Base-by-base conservation (phyloP, 64 coral and sea anemone species). In the Catalaphyllia jardinei region DNA sequence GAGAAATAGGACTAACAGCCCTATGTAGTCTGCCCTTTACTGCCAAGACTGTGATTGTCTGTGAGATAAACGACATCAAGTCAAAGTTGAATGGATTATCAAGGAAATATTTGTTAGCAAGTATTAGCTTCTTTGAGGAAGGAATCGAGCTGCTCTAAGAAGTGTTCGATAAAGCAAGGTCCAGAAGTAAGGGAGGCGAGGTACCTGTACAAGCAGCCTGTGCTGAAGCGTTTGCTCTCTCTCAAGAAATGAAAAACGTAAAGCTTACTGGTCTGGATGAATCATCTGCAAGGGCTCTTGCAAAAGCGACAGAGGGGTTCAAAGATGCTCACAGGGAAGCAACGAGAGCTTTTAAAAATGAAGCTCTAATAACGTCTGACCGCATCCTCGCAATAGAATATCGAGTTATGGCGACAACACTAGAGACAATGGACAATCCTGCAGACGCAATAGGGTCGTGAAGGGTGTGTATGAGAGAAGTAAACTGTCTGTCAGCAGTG, bases 91-190 rank as follows among this genome's bases (percentile, higher is more conserved):
- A 94, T 59, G 88, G 82, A n/a, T 20, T 87, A 63, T 74, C 93
- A 22, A 86, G 93, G 51, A 62, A 54, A 20, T 51, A 78, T 74
- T 46, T 94, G 35, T 16, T 94, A 31, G 52, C 72, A 12, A 87
- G 93, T 42, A 61, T 90, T 0, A 86, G 57, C 64, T 94, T 94
- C 31, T 89, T 94, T 31, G 35, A 79, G 79, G 88, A 94, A 86
- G 93, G 93, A 18, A 62, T 94, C 29, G 35, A 51, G n/a, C 72
- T 85, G 22, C 75, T 89, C 24, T 33, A 78, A 2, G 42, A 72
- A 39, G 49, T 64, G 61, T 76, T 89, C 3, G 79, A 46, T 28
- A 79, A 79, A 31, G 54, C 54, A 57, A 81, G 50, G 24, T 71
- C 15, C 22, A 71, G 82, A n/a, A 49, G 22, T 16, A 63, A 71